Percentiles rank a stretch among this genome's conserved stretches.
phyloP scores from a whole-genome alignment of 1,140 invertebrate genomes.

The Mactra quadrangularis region DNA sequence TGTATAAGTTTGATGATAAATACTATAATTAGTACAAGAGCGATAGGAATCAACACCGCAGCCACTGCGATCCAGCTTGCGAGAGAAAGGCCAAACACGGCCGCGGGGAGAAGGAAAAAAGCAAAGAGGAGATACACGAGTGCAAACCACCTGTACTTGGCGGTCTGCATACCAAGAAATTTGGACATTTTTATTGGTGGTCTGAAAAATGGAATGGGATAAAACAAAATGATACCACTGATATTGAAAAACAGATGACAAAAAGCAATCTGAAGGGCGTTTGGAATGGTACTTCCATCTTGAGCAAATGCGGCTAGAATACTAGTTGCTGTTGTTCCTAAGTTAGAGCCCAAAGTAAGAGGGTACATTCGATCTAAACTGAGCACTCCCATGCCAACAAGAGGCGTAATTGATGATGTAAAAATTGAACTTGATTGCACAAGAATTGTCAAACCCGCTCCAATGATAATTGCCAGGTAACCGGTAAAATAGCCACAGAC shows the following conservation, averaged over 20 bases:
- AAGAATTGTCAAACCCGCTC: constrained; percentile 86
- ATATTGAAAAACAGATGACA: constrained; percentile 83
- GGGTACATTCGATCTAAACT: constrained; percentile 87
- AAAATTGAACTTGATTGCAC: constrained; percentile 88
- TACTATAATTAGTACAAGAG: constrained; percentile 71
- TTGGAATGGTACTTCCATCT: constrained; percentile 74
- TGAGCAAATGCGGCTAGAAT: constrained; percentile 85
- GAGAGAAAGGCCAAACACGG: constrained; percentile 82
- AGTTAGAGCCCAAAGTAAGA: constrained; percentile 86
- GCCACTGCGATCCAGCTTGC: constrained; percentile 76
- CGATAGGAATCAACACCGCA: constrained; percentile 68
- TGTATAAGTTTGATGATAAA: constrained; percentile 76
- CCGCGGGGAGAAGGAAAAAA: constrained; percentile 86
- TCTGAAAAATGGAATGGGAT: constrained; percentile 86
- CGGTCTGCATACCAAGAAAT: constrained; percentile 85
- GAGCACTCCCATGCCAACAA: constrained; percentile 87
- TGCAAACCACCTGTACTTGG: constrained; percentile 86
- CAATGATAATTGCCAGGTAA: constrained; percentile 86
- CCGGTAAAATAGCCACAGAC: too few relatives aligned
- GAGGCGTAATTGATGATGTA: constrained; percentile 87
- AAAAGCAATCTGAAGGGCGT: constrained; percentile 86
- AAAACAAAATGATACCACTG: constrained; percentile 86
- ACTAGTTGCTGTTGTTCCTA: constrained; percentile 87
- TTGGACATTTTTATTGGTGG: constrained; percentile 85
- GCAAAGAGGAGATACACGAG: constrained; percentile 85